Conservation (phyloP, 2,888 invertebrate genomes). For the Eristalinus sepulchralis region DNA sequence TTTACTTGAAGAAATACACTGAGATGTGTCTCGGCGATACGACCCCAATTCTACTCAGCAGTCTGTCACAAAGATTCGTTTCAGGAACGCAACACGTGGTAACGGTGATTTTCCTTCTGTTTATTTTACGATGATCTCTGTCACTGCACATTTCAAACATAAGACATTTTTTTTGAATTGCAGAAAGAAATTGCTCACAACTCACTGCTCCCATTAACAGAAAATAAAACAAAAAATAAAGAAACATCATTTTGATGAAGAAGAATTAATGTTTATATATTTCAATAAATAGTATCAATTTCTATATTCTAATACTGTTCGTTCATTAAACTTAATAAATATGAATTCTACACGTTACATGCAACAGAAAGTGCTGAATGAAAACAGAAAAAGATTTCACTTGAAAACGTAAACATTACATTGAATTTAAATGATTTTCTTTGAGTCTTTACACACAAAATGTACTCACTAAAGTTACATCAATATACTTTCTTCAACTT, state of each 20-base stretch:
- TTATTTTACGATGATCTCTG: no score
- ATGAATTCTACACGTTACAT: conserved; percentile 5
- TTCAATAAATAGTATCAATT: conserved; percentile 24
- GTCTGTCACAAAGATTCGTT: no score
- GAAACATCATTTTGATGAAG: conserved; percentile 10
- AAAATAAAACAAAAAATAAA: background rate
- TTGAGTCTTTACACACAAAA: background rate
- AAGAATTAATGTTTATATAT: background rate
- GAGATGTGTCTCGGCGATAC: no score
- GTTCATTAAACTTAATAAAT: conserved; percentile 46
- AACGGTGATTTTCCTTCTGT: no score
- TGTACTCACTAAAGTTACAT: background rate
- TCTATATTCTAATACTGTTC: conserved; percentile 57
- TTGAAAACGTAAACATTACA: background rate
- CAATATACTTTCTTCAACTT: background rate
- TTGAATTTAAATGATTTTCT: background rate
- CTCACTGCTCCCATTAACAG: conserved; percentile 5
- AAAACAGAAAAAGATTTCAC: background rate
- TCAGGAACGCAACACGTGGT: no score
- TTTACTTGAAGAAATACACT: no score
- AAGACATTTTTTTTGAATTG: no score
- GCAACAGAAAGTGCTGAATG: background rate
- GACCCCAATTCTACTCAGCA: no score
- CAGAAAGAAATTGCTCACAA: background rate
- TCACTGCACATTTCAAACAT: no score